These are phyloP conservation scores for Andrena hattorfiana DNA, from an alignment of 2,888 invertebrate species.

Conservation along the genomic window DNA sequence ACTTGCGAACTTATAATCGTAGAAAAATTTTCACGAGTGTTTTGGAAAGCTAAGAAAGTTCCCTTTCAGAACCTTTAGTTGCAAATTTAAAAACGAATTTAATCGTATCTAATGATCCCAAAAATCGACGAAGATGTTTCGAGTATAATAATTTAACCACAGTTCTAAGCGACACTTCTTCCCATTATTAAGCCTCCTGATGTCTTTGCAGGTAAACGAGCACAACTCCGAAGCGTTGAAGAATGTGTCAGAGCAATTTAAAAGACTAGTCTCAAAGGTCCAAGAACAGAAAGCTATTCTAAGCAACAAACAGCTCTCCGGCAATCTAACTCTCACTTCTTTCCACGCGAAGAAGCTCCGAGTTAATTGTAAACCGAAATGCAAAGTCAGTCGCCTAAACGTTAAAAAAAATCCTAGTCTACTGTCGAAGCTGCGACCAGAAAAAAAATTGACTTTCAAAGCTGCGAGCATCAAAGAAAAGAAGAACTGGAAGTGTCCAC, in stretches of 20 bases:
- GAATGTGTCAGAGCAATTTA: constrained; percentile 59
- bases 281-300: constrained; percentile 38
- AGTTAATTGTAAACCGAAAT: constrained; percentile 68
- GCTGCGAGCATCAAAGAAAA: constrained; percentile 75
- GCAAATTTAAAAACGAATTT: no score
- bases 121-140: no score
- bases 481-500: constrained; percentile 73
- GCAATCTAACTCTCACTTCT: neutral
- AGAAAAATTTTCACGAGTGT: no score
- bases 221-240: constrained; percentile 58
- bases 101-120: no score
- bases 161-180: no score
- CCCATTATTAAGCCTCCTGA: no score
- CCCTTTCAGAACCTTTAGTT: no score
- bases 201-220: constrained; percentile 68
- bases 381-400: constrained; percentile 62
- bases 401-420: constrained; percentile 40
- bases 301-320: constrained; percentile 29
- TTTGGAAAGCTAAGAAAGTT: no score
- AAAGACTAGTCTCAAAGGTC: constrained; percentile 55
- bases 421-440: constrained; percentile 54
- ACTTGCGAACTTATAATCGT: no score
- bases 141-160: no score
- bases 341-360: constrained; percentile 64
- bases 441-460: constrained; percentile 75